Percentiles rank a stretch among this genome's conserved stretches.
phyloP scores from a whole-genome alignment of 2,113 vertebrate genomes.

The Hydrochoerus hydrochaeris region DNA sequence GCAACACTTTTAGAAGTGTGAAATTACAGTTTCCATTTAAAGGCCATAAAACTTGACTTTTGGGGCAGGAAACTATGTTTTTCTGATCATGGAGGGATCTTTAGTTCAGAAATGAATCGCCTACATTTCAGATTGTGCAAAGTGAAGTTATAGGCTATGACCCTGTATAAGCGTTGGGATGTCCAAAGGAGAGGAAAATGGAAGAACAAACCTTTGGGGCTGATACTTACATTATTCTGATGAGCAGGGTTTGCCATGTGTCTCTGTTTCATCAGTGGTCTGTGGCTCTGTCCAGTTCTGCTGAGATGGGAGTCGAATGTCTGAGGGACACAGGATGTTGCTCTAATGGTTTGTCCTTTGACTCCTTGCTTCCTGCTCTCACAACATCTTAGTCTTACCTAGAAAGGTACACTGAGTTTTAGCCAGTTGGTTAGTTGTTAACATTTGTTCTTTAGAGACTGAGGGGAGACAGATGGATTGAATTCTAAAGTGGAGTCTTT shows the following conservation, averaged over 20 bases:
- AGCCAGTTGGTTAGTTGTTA: constrained; percentile 62
- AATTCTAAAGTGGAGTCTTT: constrained; percentile 72
- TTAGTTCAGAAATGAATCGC: neutral
- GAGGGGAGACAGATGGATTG: constrained; percentile 73
- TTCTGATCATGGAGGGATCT: neutral
- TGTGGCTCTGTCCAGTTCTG: constrained; percentile 13
- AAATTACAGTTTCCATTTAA: neutral
- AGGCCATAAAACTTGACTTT: neutral
- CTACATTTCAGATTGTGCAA: neutral
- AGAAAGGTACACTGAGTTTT: constrained; percentile 72
- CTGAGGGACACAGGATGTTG: constrained; percentile 1
- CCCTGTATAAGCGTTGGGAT: neutral
- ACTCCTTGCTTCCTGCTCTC: neutral
- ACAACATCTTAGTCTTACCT: neutral
- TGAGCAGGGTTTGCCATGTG: neutral
- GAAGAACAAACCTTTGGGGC: neutral
- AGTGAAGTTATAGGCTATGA: neutral
- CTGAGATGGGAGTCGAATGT: constrained; percentile 12
- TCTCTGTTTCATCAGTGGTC: constrained; percentile 32
- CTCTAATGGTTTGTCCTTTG: neutral
- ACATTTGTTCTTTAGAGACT: constrained; percentile 70
- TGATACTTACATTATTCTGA: constrained; percentile 23
- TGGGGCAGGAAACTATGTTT: neutral
- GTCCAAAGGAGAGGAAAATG: constrained; percentile 18
- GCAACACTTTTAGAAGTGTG: neutral